A percentile compares a stretch with the other conserved stretches of the same genome.
These are phyloP conservation scores for Tribolium madens DNA, from an alignment of 1,140 invertebrate species.

Conservation along the genomic window DNA sequence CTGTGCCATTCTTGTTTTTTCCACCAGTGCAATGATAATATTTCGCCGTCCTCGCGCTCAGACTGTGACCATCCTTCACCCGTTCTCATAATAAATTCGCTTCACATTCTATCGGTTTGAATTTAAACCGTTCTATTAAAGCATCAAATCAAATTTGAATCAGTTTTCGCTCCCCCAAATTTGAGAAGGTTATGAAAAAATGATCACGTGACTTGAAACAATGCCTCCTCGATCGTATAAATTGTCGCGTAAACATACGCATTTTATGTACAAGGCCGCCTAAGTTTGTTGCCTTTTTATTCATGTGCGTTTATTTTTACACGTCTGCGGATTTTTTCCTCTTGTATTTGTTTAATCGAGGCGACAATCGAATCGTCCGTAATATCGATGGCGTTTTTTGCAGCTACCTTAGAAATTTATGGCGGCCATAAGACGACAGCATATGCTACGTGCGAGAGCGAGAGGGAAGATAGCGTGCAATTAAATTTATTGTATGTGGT, in stretches of 20 bases:
- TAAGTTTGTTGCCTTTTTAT: conserved; percentile 48
- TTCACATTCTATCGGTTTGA: neutral
- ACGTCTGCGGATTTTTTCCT: conserved; percentile 44
- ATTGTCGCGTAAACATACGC: conserved; percentile 33
- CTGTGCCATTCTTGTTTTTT: too few species aligned
- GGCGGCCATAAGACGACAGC: conserved; percentile 44
- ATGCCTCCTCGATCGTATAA: conserved; percentile 5
- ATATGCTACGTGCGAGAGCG: conserved; percentile 42
- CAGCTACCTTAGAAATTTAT: conserved; percentile 50
- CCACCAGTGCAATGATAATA: too few species aligned
- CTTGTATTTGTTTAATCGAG: neutral
- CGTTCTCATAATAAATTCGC: neutral
- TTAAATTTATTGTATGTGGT: conserved; percentile 49
- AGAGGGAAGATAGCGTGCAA: conserved; percentile 34
- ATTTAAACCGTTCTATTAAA: neutral
- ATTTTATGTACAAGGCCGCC: conserved; percentile 42
- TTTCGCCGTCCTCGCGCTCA: neutral
- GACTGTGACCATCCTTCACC: neutral
- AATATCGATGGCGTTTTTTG: conserved; percentile 30
- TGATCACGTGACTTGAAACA: conserved; percentile 13
- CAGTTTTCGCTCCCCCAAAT: too few species aligned
- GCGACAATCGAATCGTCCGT: conserved; percentile 27
- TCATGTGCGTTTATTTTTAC: conserved; percentile 43
- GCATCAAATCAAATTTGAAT: neutral
- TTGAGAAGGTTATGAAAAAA: neutral